phyloP scores from a whole-genome alignment of 2,888 invertebrate genomes.

The Cyaniris semiargus region DNA sequence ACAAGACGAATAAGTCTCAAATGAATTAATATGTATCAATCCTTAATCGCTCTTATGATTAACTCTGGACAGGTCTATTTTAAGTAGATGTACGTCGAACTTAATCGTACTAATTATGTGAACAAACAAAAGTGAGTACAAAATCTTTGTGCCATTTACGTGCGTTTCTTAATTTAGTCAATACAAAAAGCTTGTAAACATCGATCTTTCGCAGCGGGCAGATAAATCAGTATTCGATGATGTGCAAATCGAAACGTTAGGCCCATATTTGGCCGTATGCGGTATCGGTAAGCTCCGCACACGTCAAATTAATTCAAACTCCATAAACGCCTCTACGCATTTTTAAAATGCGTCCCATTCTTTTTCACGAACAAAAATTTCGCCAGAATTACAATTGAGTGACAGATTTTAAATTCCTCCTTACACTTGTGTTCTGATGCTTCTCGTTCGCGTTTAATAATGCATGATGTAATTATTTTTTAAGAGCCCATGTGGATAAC shows the following conservation, averaged over 20 bases:
- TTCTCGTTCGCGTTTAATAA: slow-evolving; percentile 65
- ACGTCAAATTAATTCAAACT: slow-evolving; percentile 57
- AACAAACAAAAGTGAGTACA: background rate
- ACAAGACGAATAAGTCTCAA: background rate
- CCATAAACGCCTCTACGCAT: slow-evolving; percentile 70
- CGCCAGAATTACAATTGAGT: slow-evolving; percentile 67
- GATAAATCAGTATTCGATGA: slow-evolving; percentile 7
- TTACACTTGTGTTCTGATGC: slow-evolving; percentile 73
- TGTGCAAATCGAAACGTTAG: background rate
- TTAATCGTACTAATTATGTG: background rate
- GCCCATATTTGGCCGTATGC: background rate
- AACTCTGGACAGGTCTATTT: background rate
- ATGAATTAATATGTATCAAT: background rate
- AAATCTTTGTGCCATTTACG: background rate
- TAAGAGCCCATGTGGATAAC: slow-evolving; percentile 56
- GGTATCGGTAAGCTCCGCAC: background rate
- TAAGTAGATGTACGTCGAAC: background rate
- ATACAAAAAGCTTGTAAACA: slow-evolving; percentile 18
- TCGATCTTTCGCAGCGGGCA: background rate
- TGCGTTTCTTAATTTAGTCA: background rate
- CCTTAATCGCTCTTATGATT: background rate
- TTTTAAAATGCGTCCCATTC: slow-evolving; percentile 62
- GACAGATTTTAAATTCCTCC: slow-evolving; percentile 79
- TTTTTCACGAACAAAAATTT: slow-evolving; percentile 59
- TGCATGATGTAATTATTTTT: slow-evolving; percentile 75